Evolutionary conservation across 2,888 invertebrate genomes (phyloP).

Genomic region (Eulithis prunata): DNA sequence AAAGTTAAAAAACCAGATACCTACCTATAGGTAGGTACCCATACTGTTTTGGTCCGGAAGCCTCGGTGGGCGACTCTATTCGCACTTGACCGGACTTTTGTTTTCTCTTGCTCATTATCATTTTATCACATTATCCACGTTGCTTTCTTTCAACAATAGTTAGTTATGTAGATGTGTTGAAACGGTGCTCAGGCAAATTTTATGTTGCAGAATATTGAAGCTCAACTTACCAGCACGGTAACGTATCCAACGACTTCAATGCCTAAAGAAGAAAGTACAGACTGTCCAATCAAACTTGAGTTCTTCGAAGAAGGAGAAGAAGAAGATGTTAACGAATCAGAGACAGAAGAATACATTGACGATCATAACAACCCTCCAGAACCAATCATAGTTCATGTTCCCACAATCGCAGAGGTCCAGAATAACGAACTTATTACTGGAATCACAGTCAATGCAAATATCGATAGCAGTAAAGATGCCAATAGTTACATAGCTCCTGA

Average conservation of each 20-base stretch:
- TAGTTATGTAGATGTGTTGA: too few relatives aligned
- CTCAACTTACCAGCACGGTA: background rate
- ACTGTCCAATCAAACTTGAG: background rate
- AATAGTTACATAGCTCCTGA: background rate
- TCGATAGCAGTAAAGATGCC: too few relatives aligned
- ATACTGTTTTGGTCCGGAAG: too few relatives aligned
- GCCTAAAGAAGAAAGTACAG: background rate
- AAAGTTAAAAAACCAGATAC: too few relatives aligned
- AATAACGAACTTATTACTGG: background rate
- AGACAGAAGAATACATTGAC: background rate
- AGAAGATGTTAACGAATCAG: background rate
- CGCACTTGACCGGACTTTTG: too few relatives aligned
- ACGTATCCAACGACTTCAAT: background rate
- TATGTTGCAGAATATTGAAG: background rate
- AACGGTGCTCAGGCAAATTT: background rate
- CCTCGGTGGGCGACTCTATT: too few relatives aligned
- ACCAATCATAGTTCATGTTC: background rate
- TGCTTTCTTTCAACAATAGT: too few relatives aligned
- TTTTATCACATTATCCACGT: too few relatives aligned
- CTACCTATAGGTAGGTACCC: too few relatives aligned
- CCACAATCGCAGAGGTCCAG: background rate
- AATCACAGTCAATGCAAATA: too few relatives aligned
- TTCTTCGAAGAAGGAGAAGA: background rate
- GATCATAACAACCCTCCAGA: background rate
- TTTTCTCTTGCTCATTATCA: too few relatives aligned